Base-by-base conservation (phyloP, 2,113 vertebrate species). In the Tringa solitaria region DNA sequence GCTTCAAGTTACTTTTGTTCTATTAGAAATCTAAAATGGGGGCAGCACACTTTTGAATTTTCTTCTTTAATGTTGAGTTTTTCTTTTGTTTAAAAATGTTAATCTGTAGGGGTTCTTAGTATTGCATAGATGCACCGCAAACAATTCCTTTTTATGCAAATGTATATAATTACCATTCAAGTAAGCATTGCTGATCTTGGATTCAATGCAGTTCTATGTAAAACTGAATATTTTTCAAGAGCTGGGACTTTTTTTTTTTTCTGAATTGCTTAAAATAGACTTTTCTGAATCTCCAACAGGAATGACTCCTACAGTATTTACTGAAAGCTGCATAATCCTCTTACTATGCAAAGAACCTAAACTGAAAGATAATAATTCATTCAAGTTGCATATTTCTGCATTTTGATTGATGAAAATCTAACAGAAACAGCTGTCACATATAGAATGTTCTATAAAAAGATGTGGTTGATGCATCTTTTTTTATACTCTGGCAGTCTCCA, bases 191-290 rank as follows among this genome's bases (percentile, higher is more conserved):
- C 70, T 73, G 50, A 32, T 74, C 23, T 92, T 81, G 21, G 87
- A 92, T 82, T 93, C 54, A 89, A 2, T 79, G 74, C 81, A 59
- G 45, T 79, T 96, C 87, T 90, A 63, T 69, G 60, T 95, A 88
- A 93, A 95, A 77, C 19, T n/a, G 65, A 51, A 2, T 95, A 12
- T 76, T 85, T 87, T 93, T 67, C 33, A 64, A 75, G 48, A 87
- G 59, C n/a, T 75, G 60, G 16, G 15, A 12, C 82, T 82, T 85
- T 92, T 83, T 73, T 83, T 65, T 67, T 85, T 77, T 75, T 33
- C 65, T 76, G 61, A 95, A 35, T 76, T 89, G 65, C 89, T 96
- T 73, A 79, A 92, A 96, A 96, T 67, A 95, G 80, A 48, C 14
- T 82, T 92, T 85, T 77, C 54, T 65, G 69, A 87, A 72, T 82